A percentile compares a stretch with the other conserved stretches of the same genome.
These are phyloP conservation scores for Neoitamus cyanurus DNA, from an alignment of 2,888 invertebrate genomes.

Conservation along the genomic window DNA sequence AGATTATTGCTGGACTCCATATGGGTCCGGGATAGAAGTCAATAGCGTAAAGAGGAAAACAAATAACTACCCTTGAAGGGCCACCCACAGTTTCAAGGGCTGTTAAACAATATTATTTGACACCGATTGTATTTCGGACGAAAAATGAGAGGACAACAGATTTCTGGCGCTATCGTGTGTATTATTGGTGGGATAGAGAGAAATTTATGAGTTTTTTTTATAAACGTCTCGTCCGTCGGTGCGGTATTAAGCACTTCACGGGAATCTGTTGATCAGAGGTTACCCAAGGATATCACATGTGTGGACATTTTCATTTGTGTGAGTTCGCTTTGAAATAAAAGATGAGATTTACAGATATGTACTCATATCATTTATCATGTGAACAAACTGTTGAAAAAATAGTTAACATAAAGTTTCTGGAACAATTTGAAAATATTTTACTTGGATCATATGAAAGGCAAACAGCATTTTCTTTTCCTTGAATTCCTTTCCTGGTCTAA, in stretches of 20 bases:
- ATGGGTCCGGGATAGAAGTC: conserved; percentile 1
- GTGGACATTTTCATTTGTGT: too few species aligned
- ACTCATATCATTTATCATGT: too few species aligned
- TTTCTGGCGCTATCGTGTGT: neutral
- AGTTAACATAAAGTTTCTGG: too few species aligned
- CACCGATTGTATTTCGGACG: conserved; percentile 22
- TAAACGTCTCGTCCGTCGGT: neutral
- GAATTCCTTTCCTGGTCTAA: too few species aligned
- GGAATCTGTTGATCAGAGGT: neutral
- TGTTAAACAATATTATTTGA: conserved; percentile 33
- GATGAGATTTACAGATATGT: too few species aligned
- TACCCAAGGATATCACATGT: neutral
- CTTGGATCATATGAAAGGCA: too few species aligned
- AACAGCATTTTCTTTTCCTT: too few species aligned
- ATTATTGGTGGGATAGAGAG: neutral
- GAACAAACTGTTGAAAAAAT: too few species aligned
- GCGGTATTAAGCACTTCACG: neutral
- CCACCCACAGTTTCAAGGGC: conserved; percentile 21
- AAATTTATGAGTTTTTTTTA: conserved; percentile 10
- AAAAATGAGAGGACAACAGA: conserved; percentile 16
- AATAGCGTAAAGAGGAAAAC: conserved; percentile 11
- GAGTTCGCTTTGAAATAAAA: too few species aligned
- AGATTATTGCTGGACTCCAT: conserved; percentile 11
- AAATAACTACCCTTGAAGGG: conserved; percentile 27
- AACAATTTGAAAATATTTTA: too few species aligned